Conservation (phyloP, 2,797 vertebrate species). For the Melanogrammus aeglefinus region DNA sequence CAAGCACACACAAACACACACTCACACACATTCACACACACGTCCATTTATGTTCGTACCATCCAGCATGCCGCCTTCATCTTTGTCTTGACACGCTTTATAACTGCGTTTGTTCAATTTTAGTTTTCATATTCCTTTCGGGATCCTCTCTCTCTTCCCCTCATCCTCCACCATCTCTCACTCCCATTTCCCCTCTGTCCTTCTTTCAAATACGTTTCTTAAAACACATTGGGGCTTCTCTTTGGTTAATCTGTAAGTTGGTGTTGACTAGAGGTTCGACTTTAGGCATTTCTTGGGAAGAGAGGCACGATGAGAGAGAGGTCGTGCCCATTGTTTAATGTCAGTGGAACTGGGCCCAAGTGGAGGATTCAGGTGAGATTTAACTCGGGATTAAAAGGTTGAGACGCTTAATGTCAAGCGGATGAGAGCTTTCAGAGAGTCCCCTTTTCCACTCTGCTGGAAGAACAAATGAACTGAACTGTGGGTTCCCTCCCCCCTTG, state of each 20-base stretch:
- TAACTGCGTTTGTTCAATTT: not conserved
- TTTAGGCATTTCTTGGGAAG: not conserved
- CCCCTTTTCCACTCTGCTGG: constrained; percentile 42
- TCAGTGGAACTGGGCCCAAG: not conserved
- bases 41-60: not conserved
- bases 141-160: not conserved
- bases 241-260: constrained; percentile 23
- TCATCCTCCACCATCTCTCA: constrained; percentile 24
- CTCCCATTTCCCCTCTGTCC: constrained; percentile 31
- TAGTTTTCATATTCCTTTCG: not conserved
- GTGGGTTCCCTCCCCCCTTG: constrained; percentile 11
- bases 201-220: constrained; percentile 54
- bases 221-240: constrained; percentile 57
- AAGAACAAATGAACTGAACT: constrained; percentile 42
- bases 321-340: not conserved
- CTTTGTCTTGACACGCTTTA: not conserved
- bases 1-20: not conserved
- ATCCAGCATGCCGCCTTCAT: not conserved
- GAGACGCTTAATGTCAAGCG: constrained; percentile 56
- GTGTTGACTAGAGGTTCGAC: not conserved
- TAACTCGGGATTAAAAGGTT: constrained; percentile 45
- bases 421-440: constrained; percentile 64
- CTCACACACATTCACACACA: not conserved
- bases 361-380: constrained; percentile 38
- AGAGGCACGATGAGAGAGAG: not conserved